phyloP scores from a whole-genome alignment of 2,797 vertebrate genomes.

The Myotis myotis region DNA sequence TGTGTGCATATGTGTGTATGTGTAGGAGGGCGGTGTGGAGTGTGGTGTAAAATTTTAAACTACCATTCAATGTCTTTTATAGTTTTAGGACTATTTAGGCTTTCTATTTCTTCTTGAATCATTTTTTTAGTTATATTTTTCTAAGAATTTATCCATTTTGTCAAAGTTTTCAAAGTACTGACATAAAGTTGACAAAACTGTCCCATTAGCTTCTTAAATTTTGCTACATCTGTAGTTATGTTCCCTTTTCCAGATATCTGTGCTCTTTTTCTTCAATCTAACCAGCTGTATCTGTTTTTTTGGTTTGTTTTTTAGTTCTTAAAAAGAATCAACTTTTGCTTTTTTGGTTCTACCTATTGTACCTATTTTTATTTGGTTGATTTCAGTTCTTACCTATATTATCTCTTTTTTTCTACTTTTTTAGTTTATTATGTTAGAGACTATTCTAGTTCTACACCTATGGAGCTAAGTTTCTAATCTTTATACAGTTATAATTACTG shows the following conservation, averaged over 20 bases:
- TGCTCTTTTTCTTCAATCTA: background rate
- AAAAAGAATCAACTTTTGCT: background rate
- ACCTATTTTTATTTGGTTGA: background rate
- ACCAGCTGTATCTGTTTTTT: background rate
- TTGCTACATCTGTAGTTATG: background rate
- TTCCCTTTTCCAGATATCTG: background rate
- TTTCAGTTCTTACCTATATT: background rate
- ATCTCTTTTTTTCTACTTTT: background rate
- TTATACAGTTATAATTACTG: background rate
- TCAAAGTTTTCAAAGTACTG: slow-evolving; percentile 38
- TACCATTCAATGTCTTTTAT: slow-evolving; percentile 15
- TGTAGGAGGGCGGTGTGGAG: too few relatives aligned
- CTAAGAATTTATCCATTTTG: slow-evolving; percentile 12
- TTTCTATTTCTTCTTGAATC: slow-evolving; percentile 24
- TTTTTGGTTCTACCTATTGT: background rate
- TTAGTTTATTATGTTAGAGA: background rate
- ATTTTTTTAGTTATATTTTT: slow-evolving; percentile 11
- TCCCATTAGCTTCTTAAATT: background rate
- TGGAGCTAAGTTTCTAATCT: background rate
- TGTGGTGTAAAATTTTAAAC: background rate
- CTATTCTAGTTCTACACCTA: slow-evolving; percentile 9
- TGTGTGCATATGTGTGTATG: background rate
- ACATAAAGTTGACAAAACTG: background rate
- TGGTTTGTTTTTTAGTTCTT: background rate
- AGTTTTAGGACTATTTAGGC: background rate